phyloP scores from a whole-genome alignment of 2,888 invertebrate genomes.

The Papilio gigon region DNA sequence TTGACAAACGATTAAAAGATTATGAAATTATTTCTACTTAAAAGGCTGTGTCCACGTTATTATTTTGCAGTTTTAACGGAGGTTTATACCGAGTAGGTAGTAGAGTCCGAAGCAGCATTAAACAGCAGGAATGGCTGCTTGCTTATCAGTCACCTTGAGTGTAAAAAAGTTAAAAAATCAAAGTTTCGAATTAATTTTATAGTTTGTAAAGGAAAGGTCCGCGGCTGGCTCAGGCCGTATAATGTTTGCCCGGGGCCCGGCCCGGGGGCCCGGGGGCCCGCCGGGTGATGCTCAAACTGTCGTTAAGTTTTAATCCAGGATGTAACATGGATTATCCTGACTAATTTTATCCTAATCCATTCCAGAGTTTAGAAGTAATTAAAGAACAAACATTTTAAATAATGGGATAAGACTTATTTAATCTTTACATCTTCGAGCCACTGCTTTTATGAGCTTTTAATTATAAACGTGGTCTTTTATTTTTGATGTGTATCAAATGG shows the following conservation, averaged over 20 bases:
- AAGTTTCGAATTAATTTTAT: neutral
- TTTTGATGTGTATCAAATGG: too few species aligned
- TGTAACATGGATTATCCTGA: conserved; percentile 17
- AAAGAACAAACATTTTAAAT: conserved; percentile 13
- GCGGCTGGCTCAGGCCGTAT: conserved; percentile 1
- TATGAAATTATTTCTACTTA: neutral
- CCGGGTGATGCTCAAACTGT: conserved; percentile 12
- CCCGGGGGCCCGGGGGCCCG: conserved; percentile 1
- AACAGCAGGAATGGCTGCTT: too few species aligned
- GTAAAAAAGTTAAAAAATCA: conserved; percentile 7
- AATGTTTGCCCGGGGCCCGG: conserved; percentile 16
- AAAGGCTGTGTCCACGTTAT: too few species aligned
- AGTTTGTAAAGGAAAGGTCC: conserved; percentile 4
- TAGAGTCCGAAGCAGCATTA: too few species aligned
- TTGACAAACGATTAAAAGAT: neutral
- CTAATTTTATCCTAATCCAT: conserved; percentile 13
- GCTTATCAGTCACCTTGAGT: too few species aligned
- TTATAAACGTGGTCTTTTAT: neutral
- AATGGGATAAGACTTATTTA: neutral
- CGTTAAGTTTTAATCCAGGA: conserved; percentile 23
- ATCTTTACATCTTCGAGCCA: neutral
- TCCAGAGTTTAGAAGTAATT: conserved; percentile 21
- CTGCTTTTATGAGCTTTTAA: neutral
- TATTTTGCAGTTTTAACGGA: too few species aligned
- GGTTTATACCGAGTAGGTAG: too few species aligned